phyloP scores from a whole-genome alignment of 2,888 invertebrate genomes.

The Polyploca ridens region DNA sequence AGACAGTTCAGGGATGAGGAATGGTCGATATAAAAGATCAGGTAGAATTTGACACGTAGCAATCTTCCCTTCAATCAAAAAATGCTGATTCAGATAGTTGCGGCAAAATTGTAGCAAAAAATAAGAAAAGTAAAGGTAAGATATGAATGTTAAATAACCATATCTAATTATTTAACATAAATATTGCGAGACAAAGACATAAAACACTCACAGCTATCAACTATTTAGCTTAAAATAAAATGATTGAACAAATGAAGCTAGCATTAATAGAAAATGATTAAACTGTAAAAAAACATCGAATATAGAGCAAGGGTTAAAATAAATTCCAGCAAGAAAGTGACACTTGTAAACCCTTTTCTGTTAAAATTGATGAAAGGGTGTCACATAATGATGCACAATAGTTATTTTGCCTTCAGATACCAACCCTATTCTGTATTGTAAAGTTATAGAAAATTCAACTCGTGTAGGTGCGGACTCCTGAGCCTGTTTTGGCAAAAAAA shows the following conservation, averaged over 20 bases:
- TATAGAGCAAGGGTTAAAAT: conserved; percentile 35
- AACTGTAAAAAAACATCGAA: conserved; percentile 21
- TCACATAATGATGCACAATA: conserved; percentile 78
- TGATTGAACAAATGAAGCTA: neutral
- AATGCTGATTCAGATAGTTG: conserved; percentile 14
- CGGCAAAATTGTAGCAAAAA: neutral
- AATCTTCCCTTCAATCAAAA: conserved; percentile 68
- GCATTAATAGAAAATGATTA: neutral
- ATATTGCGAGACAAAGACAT: too few relatives aligned
- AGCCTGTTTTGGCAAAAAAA: conserved; percentile 77
- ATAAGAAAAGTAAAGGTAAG: neutral
- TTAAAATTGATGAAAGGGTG: conserved; percentile 79
- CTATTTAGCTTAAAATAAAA: too few relatives aligned
- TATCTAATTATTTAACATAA: neutral
- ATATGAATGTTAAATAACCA: neutral
- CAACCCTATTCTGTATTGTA: conserved; percentile 74
- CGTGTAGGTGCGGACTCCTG: conserved; percentile 71
- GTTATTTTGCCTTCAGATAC: conserved; percentile 75
- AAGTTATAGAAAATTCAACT: conserved; percentile 72
- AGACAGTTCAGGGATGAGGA: conserved; percentile 59
- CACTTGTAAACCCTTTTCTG: conserved; percentile 80
- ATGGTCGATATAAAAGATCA: conserved; percentile 69
- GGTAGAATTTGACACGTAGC: conserved; percentile 74
- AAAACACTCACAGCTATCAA: neutral
- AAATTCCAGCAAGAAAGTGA: conserved; percentile 63